Percentiles rank a stretch among this genome's conserved stretches.
phyloP scores from a whole-genome alignment of 2,113 vertebrate species.

The Epinephelus fuscoguttatus region DNA sequence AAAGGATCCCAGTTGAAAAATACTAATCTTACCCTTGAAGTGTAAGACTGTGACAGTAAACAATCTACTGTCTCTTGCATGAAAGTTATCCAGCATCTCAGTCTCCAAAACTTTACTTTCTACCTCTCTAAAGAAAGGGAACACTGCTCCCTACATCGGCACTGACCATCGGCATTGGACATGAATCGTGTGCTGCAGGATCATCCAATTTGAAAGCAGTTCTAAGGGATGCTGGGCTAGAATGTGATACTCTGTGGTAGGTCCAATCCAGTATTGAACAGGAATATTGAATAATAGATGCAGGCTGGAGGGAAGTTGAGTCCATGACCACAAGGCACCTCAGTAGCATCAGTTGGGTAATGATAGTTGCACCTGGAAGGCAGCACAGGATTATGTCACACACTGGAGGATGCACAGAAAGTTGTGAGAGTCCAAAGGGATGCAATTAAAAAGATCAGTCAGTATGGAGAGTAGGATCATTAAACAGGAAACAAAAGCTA shows the following conservation, averaged over 20 bases:
- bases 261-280: conserved; percentile 37
- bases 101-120: background rate
- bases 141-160: background rate
- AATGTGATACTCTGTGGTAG: conserved; percentile 10
- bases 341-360: conserved; percentile 25
- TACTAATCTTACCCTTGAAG: background rate
- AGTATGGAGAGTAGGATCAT: conserved; percentile 52
- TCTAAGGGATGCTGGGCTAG: background rate
- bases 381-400: conserved; percentile 48
- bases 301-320: conserved; percentile 31
- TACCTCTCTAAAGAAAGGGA: background rate
- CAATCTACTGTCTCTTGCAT: background rate
- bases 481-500: conserved; percentile 66
- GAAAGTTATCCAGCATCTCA: background rate
- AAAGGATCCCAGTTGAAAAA: no score
- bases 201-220: conserved; percentile 25
- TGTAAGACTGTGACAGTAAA: background rate
- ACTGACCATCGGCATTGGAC: background rate
- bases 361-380: conserved; percentile 45
- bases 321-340: conserved; percentile 39
- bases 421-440: conserved; percentile 66
- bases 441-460: conserved; percentile 75
- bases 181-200: conserved; percentile 41
- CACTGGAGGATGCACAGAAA: conserved; percentile 51
- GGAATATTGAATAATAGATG: conserved; percentile 56